These are phyloP conservation scores for Marcusenius ussheri DNA, from an alignment of 2,113 vertebrate species.

Conservation along the genomic window DNA sequence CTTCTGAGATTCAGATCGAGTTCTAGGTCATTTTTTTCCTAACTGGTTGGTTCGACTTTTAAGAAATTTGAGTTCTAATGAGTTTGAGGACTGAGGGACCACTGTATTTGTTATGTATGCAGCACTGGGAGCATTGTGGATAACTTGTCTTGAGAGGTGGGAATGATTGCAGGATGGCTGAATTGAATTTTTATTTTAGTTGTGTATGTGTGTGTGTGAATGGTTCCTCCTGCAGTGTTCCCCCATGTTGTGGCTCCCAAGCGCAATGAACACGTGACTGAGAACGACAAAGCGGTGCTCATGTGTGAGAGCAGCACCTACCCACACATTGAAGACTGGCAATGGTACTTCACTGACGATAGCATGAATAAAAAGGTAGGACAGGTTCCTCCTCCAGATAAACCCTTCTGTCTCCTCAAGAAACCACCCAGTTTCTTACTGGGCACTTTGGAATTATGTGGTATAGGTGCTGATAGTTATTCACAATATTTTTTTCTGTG, in stretches of 20 bases:
- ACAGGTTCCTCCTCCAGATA: not conserved
- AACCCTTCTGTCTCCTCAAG: not conserved
- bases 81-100: too few species aligned
- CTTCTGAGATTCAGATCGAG: too few species aligned
- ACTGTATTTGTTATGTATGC: not conserved
- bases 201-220: not conserved
- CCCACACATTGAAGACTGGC: slow-evolving; percentile 55
- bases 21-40: too few species aligned
- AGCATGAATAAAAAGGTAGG: not conserved
- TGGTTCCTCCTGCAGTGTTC: slow-evolving; percentile 43
- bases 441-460: not conserved
- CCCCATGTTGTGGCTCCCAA: slow-evolving; percentile 66
- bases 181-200: not conserved
- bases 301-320: slow-evolving; percentile 65
- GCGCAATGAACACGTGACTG: slow-evolving; percentile 76
- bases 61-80: too few species aligned
- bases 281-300: slow-evolving; percentile 65
- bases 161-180: not conserved
- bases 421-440: not conserved
- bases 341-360: slow-evolving; percentile 39
- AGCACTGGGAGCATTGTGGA: not conserved
- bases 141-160: not conserved
- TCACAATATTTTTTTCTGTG: not conserved
- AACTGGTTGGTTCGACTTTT: too few species aligned
- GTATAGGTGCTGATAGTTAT: not conserved